Conservation (phyloP, 2,113 vertebrate genomes). For the Sebastes fasciatus region DNA sequence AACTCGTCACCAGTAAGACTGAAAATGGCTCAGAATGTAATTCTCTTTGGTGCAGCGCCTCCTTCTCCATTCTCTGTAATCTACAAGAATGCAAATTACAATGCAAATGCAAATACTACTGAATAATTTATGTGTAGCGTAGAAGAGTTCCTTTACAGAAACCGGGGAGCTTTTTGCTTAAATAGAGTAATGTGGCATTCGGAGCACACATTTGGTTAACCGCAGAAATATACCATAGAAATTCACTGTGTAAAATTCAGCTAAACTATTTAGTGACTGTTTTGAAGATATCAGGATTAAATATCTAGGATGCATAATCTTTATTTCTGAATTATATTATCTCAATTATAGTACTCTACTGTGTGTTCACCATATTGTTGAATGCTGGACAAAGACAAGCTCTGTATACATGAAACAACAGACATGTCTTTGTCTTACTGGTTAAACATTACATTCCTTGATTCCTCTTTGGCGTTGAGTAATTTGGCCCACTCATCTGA, state of each 20-base stretch:
- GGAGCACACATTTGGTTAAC: slow-evolving; percentile 61
- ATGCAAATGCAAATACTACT: slow-evolving; percentile 81
- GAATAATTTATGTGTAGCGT: slow-evolving; percentile 80
- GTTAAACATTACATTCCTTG: slow-evolving; percentile 11
- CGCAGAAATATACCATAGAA: slow-evolving; percentile 27
- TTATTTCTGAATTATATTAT: slow-evolving; percentile 9
- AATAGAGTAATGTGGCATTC: slow-evolving; percentile 69
- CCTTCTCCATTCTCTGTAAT: slow-evolving; percentile 75
- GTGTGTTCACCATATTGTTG: slow-evolving; percentile 3
- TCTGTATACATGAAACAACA: slow-evolving; percentile 2
- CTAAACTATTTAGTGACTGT: slow-evolving; percentile 44
- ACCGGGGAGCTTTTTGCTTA: slow-evolving; percentile 58
- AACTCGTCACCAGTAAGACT: slow-evolving; percentile 69
- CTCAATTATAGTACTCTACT: background rate
- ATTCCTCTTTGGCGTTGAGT: slow-evolving; percentile 10
- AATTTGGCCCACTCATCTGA: background rate
- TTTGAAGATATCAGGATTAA: slow-evolving; percentile 42
- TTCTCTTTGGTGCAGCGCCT: slow-evolving; percentile 79
- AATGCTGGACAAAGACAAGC: slow-evolving; percentile 2
- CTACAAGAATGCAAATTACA: slow-evolving; percentile 81
- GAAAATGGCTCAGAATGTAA: slow-evolving; percentile 74
- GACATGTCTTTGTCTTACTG: background rate
- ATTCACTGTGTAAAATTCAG: slow-evolving; percentile 29
- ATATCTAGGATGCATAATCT: slow-evolving; percentile 11
- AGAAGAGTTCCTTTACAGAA: slow-evolving; percentile 68